Percentiles rank a stretch among this genome's conserved stretches.
These are phyloP conservation scores for Xanthia icteritia DNA, from an alignment of 2,888 invertebrate species.

Conservation along the genomic window DNA sequence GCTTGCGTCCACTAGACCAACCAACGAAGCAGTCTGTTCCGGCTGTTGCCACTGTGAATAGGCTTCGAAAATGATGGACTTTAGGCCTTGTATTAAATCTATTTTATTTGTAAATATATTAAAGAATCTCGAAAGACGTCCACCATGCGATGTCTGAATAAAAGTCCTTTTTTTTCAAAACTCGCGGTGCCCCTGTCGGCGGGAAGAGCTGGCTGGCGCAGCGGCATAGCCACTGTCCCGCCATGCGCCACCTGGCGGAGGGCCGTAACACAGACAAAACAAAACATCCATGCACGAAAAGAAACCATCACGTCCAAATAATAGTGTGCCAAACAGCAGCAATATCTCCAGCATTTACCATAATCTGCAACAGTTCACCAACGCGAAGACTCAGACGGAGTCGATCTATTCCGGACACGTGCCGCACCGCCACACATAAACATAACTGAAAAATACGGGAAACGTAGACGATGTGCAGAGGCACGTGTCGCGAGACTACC, in stretches of 20 bases:
- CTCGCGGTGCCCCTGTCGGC: no score
- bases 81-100: no score
- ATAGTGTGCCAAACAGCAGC: slow-evolving; percentile 8
- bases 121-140: no score
- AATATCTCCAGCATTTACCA: slow-evolving; percentile 41
- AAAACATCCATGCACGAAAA: background rate
- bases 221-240: no score
- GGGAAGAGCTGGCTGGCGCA: no score
- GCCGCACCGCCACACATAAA: slow-evolving; percentile 56
- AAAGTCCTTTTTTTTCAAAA: no score
- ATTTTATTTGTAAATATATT: no score
- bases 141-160: no score
- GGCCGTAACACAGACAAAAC: background rate
- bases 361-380: slow-evolving; percentile 39
- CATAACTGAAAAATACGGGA: slow-evolving; percentile 70
- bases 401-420: slow-evolving; percentile 69
- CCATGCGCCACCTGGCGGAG: no score
- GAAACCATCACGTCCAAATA: slow-evolving; percentile 5
- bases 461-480: slow-evolving; percentile 55
- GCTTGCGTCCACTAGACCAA: background rate
- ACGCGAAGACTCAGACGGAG: slow-evolving; percentile 62
- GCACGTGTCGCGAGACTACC: slow-evolving; percentile 41
- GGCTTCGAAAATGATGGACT: no score
- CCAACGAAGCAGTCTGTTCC: no score
- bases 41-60: no score